phyloP scores from a whole-genome alignment of 2,113 vertebrate genomes.

The Phodopus roborovskii region DNA sequence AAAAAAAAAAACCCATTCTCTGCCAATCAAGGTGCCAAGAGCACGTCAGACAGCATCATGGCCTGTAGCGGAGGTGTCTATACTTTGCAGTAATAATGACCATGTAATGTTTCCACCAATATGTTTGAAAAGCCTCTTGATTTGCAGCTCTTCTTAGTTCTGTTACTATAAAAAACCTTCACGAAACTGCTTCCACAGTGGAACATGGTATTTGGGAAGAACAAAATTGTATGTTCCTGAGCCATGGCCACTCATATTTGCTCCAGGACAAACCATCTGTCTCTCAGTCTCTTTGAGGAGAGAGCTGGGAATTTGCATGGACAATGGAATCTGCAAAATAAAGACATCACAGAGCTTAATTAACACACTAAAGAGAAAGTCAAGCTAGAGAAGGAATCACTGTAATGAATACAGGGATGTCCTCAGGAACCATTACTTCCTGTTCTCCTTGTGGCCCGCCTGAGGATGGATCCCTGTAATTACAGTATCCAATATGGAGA shows the following conservation, averaged over 20 bases:
- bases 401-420: not conserved
- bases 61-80: accelerated
- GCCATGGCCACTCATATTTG: not conserved
- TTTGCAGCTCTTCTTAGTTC: not conserved
- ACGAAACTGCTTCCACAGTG: accelerated
- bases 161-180: not conserved
- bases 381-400: not conserved
- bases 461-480: constrained; percentile 38
- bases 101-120: not conserved
- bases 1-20: not conserved
- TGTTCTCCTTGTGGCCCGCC: not conserved
- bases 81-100: not conserved
- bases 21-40: not conserved
- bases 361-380: not conserved
- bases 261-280: not conserved
- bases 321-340: not conserved
- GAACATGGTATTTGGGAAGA: not conserved
- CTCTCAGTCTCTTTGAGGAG: not conserved
- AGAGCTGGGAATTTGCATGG: not conserved
- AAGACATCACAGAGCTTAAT: not conserved
- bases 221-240: not conserved
- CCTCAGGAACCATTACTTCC: accelerated
- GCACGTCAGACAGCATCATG: not conserved
- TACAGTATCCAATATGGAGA: not conserved
- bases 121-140: not conserved